Evolutionary conservation across 30 jellyfish, hydroid and myxozoan genomes (phyloP).

Genomic region (Turritopsis rubra): DNA sequence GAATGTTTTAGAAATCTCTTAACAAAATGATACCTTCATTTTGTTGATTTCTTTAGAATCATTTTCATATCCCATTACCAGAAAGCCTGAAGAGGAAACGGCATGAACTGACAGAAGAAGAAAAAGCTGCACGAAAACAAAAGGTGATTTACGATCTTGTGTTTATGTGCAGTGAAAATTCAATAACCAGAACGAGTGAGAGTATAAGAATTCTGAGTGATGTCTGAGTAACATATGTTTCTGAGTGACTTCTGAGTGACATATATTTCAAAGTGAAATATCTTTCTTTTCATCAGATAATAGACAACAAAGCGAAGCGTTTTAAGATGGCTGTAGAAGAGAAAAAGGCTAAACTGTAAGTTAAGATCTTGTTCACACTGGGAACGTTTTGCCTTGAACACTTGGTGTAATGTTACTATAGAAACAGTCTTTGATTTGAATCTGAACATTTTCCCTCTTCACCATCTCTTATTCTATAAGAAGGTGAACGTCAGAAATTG

Average conservation of each 20-base stretch:
- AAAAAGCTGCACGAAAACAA: constrained; percentile 43
- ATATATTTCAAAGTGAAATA: background rate
- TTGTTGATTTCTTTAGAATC: background rate
- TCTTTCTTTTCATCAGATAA: constrained; percentile 37
- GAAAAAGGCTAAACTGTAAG: background rate
- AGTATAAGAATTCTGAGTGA: background rate
- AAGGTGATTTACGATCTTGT: constrained; percentile 23
- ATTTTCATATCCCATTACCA: background rate
- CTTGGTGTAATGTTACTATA: too few species aligned
- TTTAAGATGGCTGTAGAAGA: constrained; percentile 51
- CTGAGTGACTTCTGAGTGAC: background rate
- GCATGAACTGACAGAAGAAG: constrained; percentile 71
- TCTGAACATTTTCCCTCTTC: too few species aligned
- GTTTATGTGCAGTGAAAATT: background rate
- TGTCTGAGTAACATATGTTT: background rate
- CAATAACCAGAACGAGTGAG: background rate
- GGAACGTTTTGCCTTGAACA: too few species aligned
- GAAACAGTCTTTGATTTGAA: too few species aligned
- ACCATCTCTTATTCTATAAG: too few species aligned
- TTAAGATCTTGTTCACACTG: too few species aligned
- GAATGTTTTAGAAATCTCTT: background rate
- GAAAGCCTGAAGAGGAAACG: constrained; percentile 46
- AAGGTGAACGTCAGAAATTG: too few species aligned
- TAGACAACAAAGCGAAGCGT: constrained; percentile 65
- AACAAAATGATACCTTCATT: background rate